Conservation (phyloP, 2,888 invertebrate species). For the Harpalus rubripes region DNA sequence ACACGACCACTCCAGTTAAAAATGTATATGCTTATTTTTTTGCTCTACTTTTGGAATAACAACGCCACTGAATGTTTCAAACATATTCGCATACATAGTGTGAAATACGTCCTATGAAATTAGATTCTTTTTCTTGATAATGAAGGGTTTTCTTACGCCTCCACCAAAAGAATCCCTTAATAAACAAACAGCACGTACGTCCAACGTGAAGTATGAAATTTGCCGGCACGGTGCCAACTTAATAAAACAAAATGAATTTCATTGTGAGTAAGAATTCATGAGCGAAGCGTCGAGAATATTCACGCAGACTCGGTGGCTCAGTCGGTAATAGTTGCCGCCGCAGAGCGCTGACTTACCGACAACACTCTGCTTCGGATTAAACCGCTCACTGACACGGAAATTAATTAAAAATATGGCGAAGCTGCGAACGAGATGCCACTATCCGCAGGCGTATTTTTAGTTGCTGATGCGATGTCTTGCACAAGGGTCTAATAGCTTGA, state of each 20-base stretch:
- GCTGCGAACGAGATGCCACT: constrained; percentile 2
- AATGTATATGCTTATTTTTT: too few relatives aligned
- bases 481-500: not conserved
- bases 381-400: constrained; percentile 61
- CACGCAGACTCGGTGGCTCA: constrained; percentile 28
- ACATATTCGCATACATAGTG: too few relatives aligned
- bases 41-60: too few relatives aligned
- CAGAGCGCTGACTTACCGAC: constrained; percentile 51
- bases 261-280: constrained; percentile 53
- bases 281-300: constrained; percentile 30
- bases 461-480: not conserved
- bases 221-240: constrained; percentile 49
- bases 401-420: constrained; percentile 57
- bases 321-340: constrained; percentile 50
- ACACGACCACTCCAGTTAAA: too few relatives aligned
- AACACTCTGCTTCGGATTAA: constrained; percentile 55
- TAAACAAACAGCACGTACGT: constrained; percentile 48
- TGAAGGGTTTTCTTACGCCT: not conserved
- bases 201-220: constrained; percentile 50
- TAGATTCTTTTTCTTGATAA: not conserved
- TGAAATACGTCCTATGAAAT: too few relatives aligned
- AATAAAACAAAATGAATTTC: constrained; percentile 54
- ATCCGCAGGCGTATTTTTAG: not conserved
- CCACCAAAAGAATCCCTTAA: constrained; percentile 20
- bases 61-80: too few relatives aligned